Percentiles rank a stretch among this genome's conserved stretches.
Evolutionary conservation across 2,888 invertebrate genomes (phyloP).

Genomic region (Lepidonotus clava): DNA sequence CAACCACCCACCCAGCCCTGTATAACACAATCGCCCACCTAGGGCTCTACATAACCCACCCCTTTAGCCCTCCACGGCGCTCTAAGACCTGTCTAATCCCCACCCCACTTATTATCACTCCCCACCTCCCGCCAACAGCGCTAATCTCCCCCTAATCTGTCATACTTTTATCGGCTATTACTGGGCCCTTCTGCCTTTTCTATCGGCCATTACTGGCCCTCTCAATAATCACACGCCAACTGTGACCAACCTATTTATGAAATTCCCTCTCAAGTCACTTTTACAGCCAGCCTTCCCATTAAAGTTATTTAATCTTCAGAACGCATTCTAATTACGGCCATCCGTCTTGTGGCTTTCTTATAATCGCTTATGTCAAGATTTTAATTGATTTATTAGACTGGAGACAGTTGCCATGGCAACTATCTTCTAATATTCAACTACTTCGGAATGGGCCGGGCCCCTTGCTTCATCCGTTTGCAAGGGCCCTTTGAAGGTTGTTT

Average conservation of each 20-base stretch:
- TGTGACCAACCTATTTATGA: slow-evolving; percentile 41
- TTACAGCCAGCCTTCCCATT: neutral
- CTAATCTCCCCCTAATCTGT: slow-evolving; percentile 24
- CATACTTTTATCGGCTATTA: slow-evolving; percentile 21
- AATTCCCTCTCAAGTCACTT: neutral
- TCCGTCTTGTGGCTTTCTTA: slow-evolving; percentile 25
- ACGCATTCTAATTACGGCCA: slow-evolving; percentile 34
- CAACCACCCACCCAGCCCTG: neutral
- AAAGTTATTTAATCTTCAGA: slow-evolving; percentile 42
- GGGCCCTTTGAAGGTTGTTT: slow-evolving; percentile 38
- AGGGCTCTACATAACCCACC: neutral
- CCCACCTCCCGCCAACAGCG: neutral
- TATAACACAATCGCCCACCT: neutral
- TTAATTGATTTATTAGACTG: slow-evolving; percentile 37
- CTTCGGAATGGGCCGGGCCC: neutral
- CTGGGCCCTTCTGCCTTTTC: neutral
- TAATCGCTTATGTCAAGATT: slow-evolving; percentile 21
- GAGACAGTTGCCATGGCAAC: slow-evolving; percentile 33
- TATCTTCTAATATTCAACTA: slow-evolving; percentile 40
- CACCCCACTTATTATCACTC: neutral
- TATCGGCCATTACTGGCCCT: neutral
- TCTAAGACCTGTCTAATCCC: neutral
- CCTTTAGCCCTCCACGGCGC: neutral
- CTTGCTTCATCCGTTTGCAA: no score
- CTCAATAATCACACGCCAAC: slow-evolving; percentile 41